Evolutionary conservation across 2,797 vertebrate genomes (phyloP), one percentile per base, ranked within the genome.

Genomic region (Platyrinchus mystaceus): DNA sequence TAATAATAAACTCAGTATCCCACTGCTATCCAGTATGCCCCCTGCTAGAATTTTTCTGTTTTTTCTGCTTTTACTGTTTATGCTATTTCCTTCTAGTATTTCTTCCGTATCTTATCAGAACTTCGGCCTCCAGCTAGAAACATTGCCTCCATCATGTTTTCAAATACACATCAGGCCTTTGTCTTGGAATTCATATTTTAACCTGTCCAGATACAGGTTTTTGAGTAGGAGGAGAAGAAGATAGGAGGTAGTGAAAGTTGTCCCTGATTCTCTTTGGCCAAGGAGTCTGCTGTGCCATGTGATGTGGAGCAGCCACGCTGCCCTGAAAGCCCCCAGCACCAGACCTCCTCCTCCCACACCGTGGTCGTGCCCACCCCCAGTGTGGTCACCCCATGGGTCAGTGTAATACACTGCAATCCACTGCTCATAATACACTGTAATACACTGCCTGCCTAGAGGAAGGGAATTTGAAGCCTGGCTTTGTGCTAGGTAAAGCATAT

Each of bases 361-460:
- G 28, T 0, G 2, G 26, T 2, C 21, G 14, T 1, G 0, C 10
- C 58, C 2, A 3, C n/a, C 28, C 70, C 1, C 3, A 70, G 14
- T 28, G 39, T 0, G 1, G 34, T 39, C 28, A 49, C 39, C 69
- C 41, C 22, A 4, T 0, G 18, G 34, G 44, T 36, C 68, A 39
- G 49, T 4, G 27, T 1, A 1, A 44, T 18, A 41, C 18, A 52
- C 39, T 44, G 60, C 22, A 43, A 21, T 39, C 28, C 3, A 13
- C 19, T 60, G 58, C 36, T 26, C 7, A 13, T 39, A 6, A 26
- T 52, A 49, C 17, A 24, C 11, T 10, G 37, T 44, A 47, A 74
- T n/a, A 68, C 0, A 5, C 34, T 87, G 30, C 36, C 37, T 69
- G 62, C 66, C 66, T 46, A 46, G 34, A 53, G 26, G 55, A 87